Base-by-base conservation (phyloP, 1,140 invertebrate genomes). In the Drosophila ohnishii region DNA sequence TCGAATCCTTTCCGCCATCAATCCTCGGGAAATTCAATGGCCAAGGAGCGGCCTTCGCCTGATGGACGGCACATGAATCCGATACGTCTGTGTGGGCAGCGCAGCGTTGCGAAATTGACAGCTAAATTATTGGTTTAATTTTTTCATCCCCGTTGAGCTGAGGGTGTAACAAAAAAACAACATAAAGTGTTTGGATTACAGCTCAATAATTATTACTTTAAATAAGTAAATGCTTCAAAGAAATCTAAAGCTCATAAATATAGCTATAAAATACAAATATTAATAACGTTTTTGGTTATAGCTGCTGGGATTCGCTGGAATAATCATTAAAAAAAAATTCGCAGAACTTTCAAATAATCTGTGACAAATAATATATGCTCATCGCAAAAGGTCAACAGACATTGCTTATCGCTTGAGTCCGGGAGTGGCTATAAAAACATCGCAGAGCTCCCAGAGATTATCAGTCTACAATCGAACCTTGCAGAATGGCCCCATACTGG, bases 81-180 rank as follows among this genome's bases (percentile, higher is more conserved):
- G 78, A 81, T 80, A 80, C 47, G 45, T 42, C 37, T 80, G 65
- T 70, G 63, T 70, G 63, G 55, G n/a, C 48, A 79, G 70, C 63
- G 63, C 75, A 79, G 70, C 76, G 63, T 70, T 57, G 44, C 40
- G n/a, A 57, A 75, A 70, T 47, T 57, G 59, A 57, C 61, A 76
- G 44, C 53, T 44, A 55, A 77, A 77, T 70, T 63, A 77, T 70
- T 62, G 57, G 42, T 63, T 70, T 53, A 58, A 70, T 77, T 70
- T 45, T 5, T 39, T 9, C 7, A n/a, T 35, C 42, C 25, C 10
- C 28, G 7, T 47, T n/a, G 14, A 9, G 22, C 32, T 22, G 19
- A 39, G 37, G 16, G 37, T 40, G 16, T 47, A 66, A 30, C 22
- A 48, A 47, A 34, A 28, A 32, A 32, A 61, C 45, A 61, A 53